These are phyloP conservation scores for Mesocentrotus franciscanus DNA, from an alignment of 53 echinoderm and acorn worm species.

Conservation along the genomic window DNA sequence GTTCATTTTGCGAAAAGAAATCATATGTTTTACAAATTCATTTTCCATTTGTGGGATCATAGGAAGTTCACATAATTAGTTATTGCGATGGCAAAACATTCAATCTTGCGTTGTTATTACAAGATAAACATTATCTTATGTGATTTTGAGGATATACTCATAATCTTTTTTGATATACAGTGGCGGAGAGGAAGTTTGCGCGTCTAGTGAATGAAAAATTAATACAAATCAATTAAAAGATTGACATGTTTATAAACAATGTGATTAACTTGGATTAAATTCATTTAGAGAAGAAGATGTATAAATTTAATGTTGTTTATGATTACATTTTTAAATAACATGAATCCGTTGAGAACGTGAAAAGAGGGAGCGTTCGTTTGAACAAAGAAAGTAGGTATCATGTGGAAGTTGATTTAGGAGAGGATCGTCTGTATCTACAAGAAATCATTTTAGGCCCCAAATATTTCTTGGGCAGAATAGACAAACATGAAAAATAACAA, in stretches of 20 bases:
- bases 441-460: neutral
- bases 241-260: slow-evolving; percentile 1
- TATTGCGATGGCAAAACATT: neutral
- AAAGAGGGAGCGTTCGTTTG: neutral
- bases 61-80: neutral
- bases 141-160: neutral
- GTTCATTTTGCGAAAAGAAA: neutral
- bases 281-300: neutral
- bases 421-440: neutral
- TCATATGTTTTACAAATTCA: neutral
- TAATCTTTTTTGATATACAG: neutral
- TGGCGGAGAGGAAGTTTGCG: neutral
- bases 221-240: neutral
- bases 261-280: neutral
- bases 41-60: neutral
- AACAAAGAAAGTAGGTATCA: neutral
- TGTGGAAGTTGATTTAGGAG: neutral
- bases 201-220: neutral
- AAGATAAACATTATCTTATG: too few relatives aligned
- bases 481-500: too few relatives aligned
- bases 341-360: neutral
- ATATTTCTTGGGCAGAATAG: too few relatives aligned
- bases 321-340: neutral
- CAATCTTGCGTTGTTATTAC: too few relatives aligned
- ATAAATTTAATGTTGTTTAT: neutral